Evolutionary conservation across 2,888 invertebrate species (phyloP).

Genomic region (Eugnorisma glareosa): DNA sequence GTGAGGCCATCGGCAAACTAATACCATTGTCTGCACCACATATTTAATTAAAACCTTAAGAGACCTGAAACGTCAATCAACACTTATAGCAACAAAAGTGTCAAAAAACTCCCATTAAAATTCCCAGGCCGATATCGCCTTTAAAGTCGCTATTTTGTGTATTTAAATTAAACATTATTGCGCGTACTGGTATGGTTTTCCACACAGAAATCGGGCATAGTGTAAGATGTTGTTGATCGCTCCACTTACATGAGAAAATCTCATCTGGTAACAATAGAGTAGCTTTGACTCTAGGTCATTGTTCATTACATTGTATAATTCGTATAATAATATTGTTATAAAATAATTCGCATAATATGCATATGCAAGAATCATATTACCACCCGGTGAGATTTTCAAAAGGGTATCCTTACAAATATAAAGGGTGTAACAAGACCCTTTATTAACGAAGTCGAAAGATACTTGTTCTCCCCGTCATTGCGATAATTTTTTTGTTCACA

Average conservation of each 20-base stretch:
- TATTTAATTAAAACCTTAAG: slow-evolving; percentile 19
- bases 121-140: slow-evolving; percentile 63
- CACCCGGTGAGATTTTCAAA: too few relatives aligned
- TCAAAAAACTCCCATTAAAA: slow-evolving; percentile 57
- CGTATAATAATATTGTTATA: slow-evolving; percentile 55
- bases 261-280: slow-evolving; percentile 76
- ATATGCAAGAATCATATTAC: too few relatives aligned
- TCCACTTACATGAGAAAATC: slow-evolving; percentile 84
- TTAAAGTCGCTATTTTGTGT: slow-evolving; percentile 53
- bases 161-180: slow-evolving; percentile 64
- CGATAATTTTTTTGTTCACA: too few relatives aligned
- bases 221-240: slow-evolving; percentile 69
- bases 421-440: too few relatives aligned
- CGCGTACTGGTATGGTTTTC: slow-evolving; percentile 47
- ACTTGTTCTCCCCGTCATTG: too few relatives aligned
- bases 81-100: slow-evolving; percentile 47
- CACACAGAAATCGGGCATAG: slow-evolving; percentile 49
- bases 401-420: too few relatives aligned
- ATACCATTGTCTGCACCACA: slow-evolving; percentile 33
- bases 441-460: too few relatives aligned
- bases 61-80: slow-evolving; percentile 30
- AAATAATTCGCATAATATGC: too few relatives aligned
- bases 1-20: slow-evolving; percentile 1
- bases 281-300: slow-evolving; percentile 75
- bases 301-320: slow-evolving; percentile 69